Evolutionary conservation across 2,888 invertebrate genomes (phyloP), one percentile per base, ranked within the genome.

Genomic region (Heteropelma amictum): DNA sequence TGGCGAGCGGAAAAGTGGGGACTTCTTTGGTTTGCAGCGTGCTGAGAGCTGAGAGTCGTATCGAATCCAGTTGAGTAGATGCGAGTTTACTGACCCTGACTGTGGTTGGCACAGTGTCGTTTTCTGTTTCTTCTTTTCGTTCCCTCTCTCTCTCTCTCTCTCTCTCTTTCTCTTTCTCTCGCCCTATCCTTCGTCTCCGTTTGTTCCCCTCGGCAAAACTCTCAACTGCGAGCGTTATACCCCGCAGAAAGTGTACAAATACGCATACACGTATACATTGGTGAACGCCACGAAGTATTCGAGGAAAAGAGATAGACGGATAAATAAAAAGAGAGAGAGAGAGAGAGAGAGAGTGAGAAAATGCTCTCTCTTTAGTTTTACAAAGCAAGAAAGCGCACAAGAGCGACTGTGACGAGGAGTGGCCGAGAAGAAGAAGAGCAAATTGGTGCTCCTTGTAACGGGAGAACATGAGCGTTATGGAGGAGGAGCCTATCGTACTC

Each of bases 391-490:
- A 70, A 70, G 51, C 45, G 51, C 40, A 40, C 53, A 91, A 90
- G 91, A 91, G 91, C 91, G 91, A 82, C 90, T 90, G 70, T 90
- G 90, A 79, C 85, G 89, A 78, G 87, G 89, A 84, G 91, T 90
- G 84, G 90, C 91, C 82, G 91, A 91, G 83, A 90, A 91, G 89
- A 92, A 92, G 89, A 92, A 92, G 87, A 89, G 92, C 72, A 91
- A 92, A 79, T 91, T 92, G 77, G 92, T 92, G 65, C 92, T 92
- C 75, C 88, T 91, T 76, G 91, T 92, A 67, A 47, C 92, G 92
- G 73, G 92, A 90, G 45, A 91, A 90, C 92, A 92, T 92, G 49
- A 89, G 90, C 80, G 89, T 89, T 81, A 83, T 84, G 82, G 86
- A 88, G 90, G 91, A 76, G 89, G 90, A 60, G 74, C 76, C 72